These are phyloP conservation scores for Venustoraphidia nigricollis DNA, from an alignment of 2,888 invertebrate genomes.

Conservation along the genomic window DNA sequence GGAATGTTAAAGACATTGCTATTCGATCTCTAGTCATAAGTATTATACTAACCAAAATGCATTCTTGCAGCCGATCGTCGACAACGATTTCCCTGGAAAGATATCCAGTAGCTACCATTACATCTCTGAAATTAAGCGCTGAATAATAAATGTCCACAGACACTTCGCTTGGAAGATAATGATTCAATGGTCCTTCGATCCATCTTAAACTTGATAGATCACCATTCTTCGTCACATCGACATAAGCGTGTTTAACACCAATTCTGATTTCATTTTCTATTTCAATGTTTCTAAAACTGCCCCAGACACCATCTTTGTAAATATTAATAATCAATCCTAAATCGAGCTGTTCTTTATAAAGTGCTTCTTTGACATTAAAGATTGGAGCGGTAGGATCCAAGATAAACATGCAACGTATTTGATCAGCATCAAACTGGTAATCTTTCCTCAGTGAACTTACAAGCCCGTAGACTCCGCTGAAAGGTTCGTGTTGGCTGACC, in stretches of 20 bases:
- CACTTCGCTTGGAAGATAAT: conserved; percentile 3
- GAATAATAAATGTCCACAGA: conserved; percentile 46
- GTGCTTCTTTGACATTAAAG: conserved; percentile 45
- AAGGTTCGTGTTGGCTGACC: conserved; percentile 41
- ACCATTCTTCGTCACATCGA: conserved; percentile 62
- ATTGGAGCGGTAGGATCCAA: conserved; percentile 43
- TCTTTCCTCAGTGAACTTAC: conserved; percentile 76
- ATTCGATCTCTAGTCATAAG: conserved; percentile 42
- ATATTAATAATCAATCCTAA: conserved; percentile 72
- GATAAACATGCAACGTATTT: conserved; percentile 45
- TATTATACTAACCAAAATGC: conserved; percentile 11
- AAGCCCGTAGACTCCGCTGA: conserved; percentile 76
- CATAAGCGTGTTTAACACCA: conserved; percentile 51
- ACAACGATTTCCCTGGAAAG: conserved; percentile 68
- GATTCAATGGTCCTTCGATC: conserved; percentile 49
- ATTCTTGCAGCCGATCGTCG: conserved; percentile 34
- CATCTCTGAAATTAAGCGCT: conserved; percentile 83
- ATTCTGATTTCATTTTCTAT: conserved; percentile 34
- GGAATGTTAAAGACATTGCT: conserved; percentile 34
- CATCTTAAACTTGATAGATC: conserved; percentile 77
- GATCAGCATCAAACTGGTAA: conserved; percentile 28
- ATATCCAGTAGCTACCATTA: conserved; percentile 86
- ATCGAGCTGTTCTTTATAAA: conserved; percentile 48
- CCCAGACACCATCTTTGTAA: conserved; percentile 38
- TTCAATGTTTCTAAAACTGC: conserved; percentile 46